Base-by-base conservation (phyloP, 2,113 vertebrate species). In the Nothobranchius kuhntae region DNA sequence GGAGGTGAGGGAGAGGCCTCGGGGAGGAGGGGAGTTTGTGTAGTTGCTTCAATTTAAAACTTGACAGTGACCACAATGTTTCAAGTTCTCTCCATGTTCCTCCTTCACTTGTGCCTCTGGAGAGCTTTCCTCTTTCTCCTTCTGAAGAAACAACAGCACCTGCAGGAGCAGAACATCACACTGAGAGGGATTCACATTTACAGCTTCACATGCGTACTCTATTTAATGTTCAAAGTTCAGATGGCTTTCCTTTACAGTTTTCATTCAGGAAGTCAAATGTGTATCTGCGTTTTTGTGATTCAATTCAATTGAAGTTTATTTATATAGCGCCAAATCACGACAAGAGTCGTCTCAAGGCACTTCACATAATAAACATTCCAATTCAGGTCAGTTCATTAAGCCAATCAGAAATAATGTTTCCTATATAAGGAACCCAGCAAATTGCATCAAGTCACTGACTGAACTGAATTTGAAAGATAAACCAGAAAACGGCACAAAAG, bases 91-190 rank as follows among this genome's bases (percentile, higher is more conserved):
- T 87, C 66, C 60, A 26, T 73, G 59, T 44, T 74, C 76, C 73
- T 87, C 69, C 68, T 96, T 91, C 94, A 98, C 92, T 98, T 98
- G 91, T 96, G 96, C 78, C 96, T 94, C 89, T 97, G 96, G 73
- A 95, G 92, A 9, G 94, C 94, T 98, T 99, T 98, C 93, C 96
- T 96, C 96, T 98, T 99, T 87, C 95, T 95, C 73, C 97, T 93
- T 83, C 98, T 99, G 90, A 99, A 98, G 92, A 99, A 98, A 88
- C 97, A 99, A 94, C 97, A 99, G 95, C 97, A 99, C 94, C 97
- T 98, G 86, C 6, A 53, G 65, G 62, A 8, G 45, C 26, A 78
- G 12, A 72, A 4, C 65, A 10, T 1, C 5, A 30, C 35, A 21
- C 9, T 12, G 9, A 13, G 44, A 45, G 44, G 12, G 44, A 2